These are phyloP conservation scores for Apostichopus californicus DNA, from an alignment of 35 echinoderm and acorn worm genomes.

Conservation along the genomic window DNA sequence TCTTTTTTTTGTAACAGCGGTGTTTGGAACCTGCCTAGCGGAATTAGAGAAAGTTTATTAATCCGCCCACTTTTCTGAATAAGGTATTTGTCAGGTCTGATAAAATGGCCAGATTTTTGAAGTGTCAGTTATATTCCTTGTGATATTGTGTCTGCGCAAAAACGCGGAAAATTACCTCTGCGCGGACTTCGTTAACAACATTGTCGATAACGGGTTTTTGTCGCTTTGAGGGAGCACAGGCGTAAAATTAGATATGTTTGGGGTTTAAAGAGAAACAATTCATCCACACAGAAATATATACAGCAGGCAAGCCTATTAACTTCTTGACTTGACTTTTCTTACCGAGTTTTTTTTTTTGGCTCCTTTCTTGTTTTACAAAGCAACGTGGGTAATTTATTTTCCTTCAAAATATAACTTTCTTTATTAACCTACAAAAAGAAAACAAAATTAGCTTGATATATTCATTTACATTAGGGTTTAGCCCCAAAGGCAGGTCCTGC, in stretches of 20 bases:
- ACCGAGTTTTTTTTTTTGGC: background rate
- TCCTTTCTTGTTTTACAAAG: conserved; percentile 4
- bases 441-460: background rate
- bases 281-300: conserved; percentile 49
- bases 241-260: conserved; percentile 46
- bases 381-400: conserved; percentile 48
- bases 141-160: conserved; percentile 67
- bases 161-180: conserved; percentile 57
- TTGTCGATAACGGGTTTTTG: conserved; percentile 27
- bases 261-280: conserved; percentile 5
- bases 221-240: conserved; percentile 43
- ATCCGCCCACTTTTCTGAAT: conserved; percentile 28
- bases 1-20: too few species aligned
- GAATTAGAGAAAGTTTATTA: background rate
- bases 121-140: conserved; percentile 47
- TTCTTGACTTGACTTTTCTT: conserved; percentile 29
- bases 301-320: conserved; percentile 45
- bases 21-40: too few species aligned
- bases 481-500: background rate
- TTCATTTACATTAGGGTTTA: background rate
- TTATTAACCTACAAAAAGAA: conserved; percentile 14
- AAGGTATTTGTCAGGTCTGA: conserved; percentile 40
- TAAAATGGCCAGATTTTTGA: conserved; percentile 15
- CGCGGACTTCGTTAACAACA: conserved; percentile 48
- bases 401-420: conserved; percentile 34